These are phyloP conservation scores for Cyclophora punctaria DNA, from an alignment of 2,888 invertebrate genomes.

Conservation along the genomic window DNA sequence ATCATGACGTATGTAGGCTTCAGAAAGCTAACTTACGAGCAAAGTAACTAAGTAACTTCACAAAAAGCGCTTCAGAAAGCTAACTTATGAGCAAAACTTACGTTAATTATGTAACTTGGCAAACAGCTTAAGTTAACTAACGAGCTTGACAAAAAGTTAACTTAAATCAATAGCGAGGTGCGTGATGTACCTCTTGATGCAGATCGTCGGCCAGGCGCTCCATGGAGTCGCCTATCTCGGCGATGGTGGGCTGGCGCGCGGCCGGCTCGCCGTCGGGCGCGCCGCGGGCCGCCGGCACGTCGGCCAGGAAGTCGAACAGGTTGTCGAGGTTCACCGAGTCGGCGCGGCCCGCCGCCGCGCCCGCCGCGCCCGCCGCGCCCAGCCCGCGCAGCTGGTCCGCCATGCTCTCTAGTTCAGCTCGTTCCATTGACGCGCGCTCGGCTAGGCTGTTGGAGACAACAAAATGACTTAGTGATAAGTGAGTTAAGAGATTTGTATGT, in stretches of 20 bases:
- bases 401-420: conserved; percentile 71
- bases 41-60: too few species aligned
- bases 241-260: conserved; percentile 79
- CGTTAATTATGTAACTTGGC: too few species aligned
- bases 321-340: conserved; percentile 92
- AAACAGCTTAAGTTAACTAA: too few species aligned
- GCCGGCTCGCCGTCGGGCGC: conserved; percentile 68
- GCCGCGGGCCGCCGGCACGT: conserved; percentile 75
- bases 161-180: too few species aligned
- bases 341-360: conserved; percentile 49
- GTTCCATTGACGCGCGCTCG: conserved; percentile 79
- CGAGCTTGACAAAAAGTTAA: too few species aligned
- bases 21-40: too few species aligned
- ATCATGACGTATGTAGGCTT: too few species aligned
- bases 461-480: too few species aligned
- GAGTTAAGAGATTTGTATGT: not conserved
- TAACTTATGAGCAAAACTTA: too few species aligned
- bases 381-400: conserved; percentile 61
- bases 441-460: conserved; percentile 64
- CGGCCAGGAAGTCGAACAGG: conserved; percentile 91
- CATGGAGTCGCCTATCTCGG: conserved; percentile 90
- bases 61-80: too few species aligned
- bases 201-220: conserved; percentile 87
- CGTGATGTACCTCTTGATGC: conserved; percentile 79
- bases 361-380: conserved; percentile 35